Conservation (phyloP, 2,888 invertebrate genomes). For the Cylloceria caligata region DNA sequence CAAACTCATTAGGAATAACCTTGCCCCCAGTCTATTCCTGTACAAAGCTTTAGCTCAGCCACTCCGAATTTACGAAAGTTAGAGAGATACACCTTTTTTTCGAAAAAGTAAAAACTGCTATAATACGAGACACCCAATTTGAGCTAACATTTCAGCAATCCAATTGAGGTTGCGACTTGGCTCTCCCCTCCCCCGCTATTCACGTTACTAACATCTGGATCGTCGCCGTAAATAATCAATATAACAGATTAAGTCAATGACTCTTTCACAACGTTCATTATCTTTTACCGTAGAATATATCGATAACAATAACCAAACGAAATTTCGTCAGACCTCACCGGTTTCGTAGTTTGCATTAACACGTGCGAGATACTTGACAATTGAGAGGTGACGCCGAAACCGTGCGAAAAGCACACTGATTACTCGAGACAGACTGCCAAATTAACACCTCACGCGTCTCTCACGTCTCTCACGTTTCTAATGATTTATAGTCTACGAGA, state of each 20-base stretch:
- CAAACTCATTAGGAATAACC: too few species aligned
- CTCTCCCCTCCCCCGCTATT: too few species aligned
- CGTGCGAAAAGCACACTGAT: conserved; percentile 3
- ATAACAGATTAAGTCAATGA: background rate
- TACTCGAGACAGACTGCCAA: conserved; percentile 36
- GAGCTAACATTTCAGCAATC: too few species aligned
- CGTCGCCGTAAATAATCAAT: background rate
- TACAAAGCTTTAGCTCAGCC: too few species aligned
- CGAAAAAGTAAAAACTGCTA: too few species aligned
- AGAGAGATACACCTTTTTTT: too few species aligned
- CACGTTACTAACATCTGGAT: background rate
- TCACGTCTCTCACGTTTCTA: background rate
- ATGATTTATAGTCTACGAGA: conserved; percentile 2
- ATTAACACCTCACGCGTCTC: conserved; percentile 17
- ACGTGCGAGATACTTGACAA: conserved; percentile 6
- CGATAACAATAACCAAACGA: background rate
- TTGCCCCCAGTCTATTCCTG: too few species aligned
- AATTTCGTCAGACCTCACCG: background rate
- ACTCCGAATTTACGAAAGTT: too few species aligned
- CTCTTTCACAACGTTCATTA: background rate
- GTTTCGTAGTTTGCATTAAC: conserved; percentile 8
- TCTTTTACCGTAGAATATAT: conserved; percentile 5
- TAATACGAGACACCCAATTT: too few species aligned
- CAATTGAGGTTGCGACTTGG: too few species aligned
- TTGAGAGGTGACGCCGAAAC: background rate